Evolutionary conservation across 2,888 invertebrate species (phyloP).

Genomic region (Dicycla oo): DNA sequence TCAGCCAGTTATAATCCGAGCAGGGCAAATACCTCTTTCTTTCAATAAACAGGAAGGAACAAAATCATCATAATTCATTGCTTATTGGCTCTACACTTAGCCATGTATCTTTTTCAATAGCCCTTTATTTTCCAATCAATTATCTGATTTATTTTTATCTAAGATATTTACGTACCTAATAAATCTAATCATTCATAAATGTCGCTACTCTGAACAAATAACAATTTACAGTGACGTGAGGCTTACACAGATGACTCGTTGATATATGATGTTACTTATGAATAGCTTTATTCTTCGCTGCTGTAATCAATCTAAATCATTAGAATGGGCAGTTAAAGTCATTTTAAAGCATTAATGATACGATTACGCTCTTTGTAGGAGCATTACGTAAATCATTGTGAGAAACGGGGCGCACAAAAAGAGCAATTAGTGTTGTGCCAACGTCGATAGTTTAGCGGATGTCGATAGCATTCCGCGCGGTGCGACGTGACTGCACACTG

Average conservation of each 20-base stretch:
- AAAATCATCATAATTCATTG: neutral
- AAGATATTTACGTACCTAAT: conserved; percentile 50
- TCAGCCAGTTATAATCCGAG: neutral
- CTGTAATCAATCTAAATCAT: conserved; percentile 84
- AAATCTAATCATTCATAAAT: conserved; percentile 62
- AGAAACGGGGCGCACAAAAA: conserved; percentile 84
- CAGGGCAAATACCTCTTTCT: neutral
- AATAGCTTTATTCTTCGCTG: conserved; percentile 67
- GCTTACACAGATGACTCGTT: conserved; percentile 47
- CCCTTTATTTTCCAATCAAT: conserved; percentile 38
- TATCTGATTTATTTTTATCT: conserved; percentile 34
- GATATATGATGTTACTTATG: conserved; percentile 65
- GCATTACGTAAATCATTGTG: conserved; percentile 86
- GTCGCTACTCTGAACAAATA: conserved; percentile 57
- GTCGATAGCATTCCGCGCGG: conserved; percentile 87
- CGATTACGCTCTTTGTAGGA: conserved; percentile 79
- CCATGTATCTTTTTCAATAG: conserved; percentile 10
- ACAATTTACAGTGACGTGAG: conserved; percentile 47
- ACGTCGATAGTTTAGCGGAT: conserved; percentile 88
- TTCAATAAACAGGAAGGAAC: neutral
- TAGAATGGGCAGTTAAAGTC: conserved; percentile 81
- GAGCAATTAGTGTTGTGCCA: conserved; percentile 88
- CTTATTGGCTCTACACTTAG: neutral
- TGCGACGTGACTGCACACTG: conserved; percentile 86
- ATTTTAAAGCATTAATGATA: conserved; percentile 82